Evolutionary conservation across 2,113 vertebrate genomes (phyloP).

Genomic region (Catharus minimus): DNA sequence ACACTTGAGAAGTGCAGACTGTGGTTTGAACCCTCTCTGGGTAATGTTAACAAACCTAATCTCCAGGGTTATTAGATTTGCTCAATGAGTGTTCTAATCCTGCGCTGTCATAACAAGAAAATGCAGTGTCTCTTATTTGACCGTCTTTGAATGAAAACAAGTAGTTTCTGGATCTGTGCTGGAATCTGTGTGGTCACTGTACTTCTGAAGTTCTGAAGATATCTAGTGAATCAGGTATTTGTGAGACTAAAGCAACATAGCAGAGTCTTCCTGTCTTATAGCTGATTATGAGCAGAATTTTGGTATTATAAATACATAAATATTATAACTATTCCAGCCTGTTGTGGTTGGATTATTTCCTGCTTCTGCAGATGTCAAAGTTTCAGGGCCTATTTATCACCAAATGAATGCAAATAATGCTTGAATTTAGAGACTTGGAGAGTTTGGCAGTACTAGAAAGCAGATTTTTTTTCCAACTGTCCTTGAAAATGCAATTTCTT

Average conservation of each 20-base stretch:
- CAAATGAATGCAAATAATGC: conserved; percentile 1
- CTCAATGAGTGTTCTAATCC: background rate
- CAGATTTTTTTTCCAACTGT: background rate
- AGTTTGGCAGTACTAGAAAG: background rate
- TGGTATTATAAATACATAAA: background rate
- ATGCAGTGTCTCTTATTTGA: background rate
- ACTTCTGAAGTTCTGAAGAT: background rate
- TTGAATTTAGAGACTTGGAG: background rate
- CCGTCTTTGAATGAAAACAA: background rate
- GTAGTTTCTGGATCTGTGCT: background rate
- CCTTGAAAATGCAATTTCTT: background rate
- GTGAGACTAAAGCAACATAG: background rate
- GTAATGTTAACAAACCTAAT: background rate
- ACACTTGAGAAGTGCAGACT: background rate
- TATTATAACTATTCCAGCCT: background rate
- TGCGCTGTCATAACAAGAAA: background rate
- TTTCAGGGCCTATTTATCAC: background rate
- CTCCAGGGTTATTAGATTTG: background rate
- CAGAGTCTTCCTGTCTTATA: background rate
- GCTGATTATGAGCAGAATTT: background rate
- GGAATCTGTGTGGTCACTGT: background rate
- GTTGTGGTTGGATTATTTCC: background rate
- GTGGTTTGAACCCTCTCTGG: background rate
- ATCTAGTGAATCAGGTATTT: background rate
- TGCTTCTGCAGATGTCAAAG: background rate